A percentile compares a stretch with the other conserved stretches of the same genome.
Evolutionary conservation across 2,888 invertebrate species (phyloP).

Genomic region (Poecilus cupreus): DNA sequence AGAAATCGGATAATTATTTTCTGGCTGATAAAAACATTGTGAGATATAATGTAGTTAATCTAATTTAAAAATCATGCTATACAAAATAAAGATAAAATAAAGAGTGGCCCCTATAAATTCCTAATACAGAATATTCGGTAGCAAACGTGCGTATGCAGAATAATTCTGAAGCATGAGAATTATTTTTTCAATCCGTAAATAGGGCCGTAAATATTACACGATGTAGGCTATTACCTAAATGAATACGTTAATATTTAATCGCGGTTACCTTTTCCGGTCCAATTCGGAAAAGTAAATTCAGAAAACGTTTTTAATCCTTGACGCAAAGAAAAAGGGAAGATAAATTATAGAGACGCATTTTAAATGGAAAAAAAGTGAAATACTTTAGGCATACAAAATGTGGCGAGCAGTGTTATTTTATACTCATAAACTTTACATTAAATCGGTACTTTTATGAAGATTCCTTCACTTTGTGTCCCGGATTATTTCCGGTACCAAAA

Average conservation of each 20-base stretch:
- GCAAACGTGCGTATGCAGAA: background rate
- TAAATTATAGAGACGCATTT: constrained; percentile 28
- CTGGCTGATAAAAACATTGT: too few species aligned
- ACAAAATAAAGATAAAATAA: too few species aligned
- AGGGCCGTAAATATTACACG: constrained; percentile 18
- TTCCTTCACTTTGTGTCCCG: background rate
- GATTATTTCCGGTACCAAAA: background rate
- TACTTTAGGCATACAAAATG: constrained; percentile 11
- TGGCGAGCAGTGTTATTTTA: constrained; percentile 33
- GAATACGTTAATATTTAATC: constrained; percentile 45
- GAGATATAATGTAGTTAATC: too few species aligned
- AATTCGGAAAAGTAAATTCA: constrained; percentile 46
- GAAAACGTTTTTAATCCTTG: constrained; percentile 34
- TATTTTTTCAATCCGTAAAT: constrained; percentile 46
- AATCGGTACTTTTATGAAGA: too few species aligned
- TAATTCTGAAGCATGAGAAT: constrained; percentile 13
- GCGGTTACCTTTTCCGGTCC: constrained; percentile 26
- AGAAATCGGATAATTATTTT: too few species aligned
- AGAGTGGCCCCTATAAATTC: too few species aligned
- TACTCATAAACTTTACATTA: constrained; percentile 48
- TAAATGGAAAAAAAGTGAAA: constrained; percentile 43
- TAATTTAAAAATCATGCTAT: too few species aligned
- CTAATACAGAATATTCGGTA: background rate
- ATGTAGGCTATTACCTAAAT: constrained; percentile 44
- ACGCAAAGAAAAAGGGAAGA: constrained; percentile 31